These are phyloP conservation scores for Taphrorychus bicolor DNA, from an alignment of 2,888 invertebrate species.

Conservation along the genomic window DNA sequence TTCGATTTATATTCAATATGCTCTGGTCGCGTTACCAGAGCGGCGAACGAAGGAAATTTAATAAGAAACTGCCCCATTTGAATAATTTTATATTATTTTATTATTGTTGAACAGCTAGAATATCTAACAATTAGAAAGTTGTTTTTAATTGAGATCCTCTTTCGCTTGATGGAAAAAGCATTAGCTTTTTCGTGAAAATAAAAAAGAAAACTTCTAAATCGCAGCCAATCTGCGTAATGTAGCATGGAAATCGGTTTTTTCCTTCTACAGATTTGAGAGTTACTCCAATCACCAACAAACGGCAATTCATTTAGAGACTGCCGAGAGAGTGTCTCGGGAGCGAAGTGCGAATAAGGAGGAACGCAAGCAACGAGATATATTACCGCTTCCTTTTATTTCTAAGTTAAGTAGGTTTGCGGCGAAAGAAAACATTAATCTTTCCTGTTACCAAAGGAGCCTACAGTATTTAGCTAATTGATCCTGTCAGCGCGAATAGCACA, in stretches of 20 bases:
- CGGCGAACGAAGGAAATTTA: not conserved
- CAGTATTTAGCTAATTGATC: constrained; percentile 10
- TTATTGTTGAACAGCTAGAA: too few species aligned
- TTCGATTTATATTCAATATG: not conserved
- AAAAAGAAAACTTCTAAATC: not conserved
- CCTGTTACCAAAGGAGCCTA: not conserved
- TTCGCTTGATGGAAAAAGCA: not conserved
- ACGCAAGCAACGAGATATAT: constrained; percentile 13
- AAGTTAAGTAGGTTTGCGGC: constrained; percentile 15
- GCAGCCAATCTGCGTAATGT: constrained; percentile 15
- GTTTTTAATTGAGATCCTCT: too few species aligned
- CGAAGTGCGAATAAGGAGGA: constrained; percentile 1
- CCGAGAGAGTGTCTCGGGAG: not conserved
- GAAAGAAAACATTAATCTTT: constrained; percentile 17
- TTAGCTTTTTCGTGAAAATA: not conserved
- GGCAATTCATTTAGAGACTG: constrained; percentile 10
- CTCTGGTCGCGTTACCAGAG: not conserved
- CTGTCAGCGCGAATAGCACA: not conserved
- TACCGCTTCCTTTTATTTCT: constrained; percentile 13
- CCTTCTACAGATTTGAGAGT: constrained; percentile 5
- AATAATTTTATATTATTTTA: too few species aligned
- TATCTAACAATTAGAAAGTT: too few species aligned
- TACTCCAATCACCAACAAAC: constrained; percentile 18
- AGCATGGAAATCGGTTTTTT: not conserved
- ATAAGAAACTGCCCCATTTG: not conserved